These are phyloP conservation scores for Corynorhinus townsendii DNA, from an alignment of 2,113 vertebrate genomes.

Conservation along the genomic window DNA sequence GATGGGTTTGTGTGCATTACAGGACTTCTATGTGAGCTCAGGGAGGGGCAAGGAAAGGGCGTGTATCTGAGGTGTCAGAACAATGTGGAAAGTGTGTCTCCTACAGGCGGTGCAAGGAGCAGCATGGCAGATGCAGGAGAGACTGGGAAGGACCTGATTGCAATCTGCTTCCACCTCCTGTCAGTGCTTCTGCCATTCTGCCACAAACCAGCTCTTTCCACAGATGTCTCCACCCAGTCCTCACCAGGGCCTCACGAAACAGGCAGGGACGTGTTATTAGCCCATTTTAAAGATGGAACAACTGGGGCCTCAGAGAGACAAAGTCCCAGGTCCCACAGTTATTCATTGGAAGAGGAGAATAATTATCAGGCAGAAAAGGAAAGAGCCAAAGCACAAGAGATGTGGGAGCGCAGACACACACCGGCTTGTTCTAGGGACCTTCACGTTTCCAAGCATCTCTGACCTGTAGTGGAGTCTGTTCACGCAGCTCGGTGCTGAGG, in stretches of 20 bases:
- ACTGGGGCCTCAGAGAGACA: background rate
- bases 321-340: background rate
- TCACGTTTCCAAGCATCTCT: background rate
- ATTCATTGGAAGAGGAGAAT: background rate
- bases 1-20: background rate
- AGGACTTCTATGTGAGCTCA: background rate
- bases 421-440: background rate
- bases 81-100: background rate
- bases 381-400: background rate
- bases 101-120: background rate
- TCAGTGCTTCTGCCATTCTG: background rate
- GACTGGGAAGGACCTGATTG: background rate
- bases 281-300: background rate
- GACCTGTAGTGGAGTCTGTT: background rate
- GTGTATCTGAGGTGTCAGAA: background rate
- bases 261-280: too few species aligned
- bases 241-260: background rate
- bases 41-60: background rate
- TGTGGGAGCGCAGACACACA: accelerated
- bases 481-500: background rate
- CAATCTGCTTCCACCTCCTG: background rate
- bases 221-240: background rate
- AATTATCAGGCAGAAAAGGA: background rate
- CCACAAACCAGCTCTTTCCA: background rate
- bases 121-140: background rate